Base-by-base conservation (phyloP, 2,113 vertebrate genomes). In the Accipiter virgatus region DNA sequence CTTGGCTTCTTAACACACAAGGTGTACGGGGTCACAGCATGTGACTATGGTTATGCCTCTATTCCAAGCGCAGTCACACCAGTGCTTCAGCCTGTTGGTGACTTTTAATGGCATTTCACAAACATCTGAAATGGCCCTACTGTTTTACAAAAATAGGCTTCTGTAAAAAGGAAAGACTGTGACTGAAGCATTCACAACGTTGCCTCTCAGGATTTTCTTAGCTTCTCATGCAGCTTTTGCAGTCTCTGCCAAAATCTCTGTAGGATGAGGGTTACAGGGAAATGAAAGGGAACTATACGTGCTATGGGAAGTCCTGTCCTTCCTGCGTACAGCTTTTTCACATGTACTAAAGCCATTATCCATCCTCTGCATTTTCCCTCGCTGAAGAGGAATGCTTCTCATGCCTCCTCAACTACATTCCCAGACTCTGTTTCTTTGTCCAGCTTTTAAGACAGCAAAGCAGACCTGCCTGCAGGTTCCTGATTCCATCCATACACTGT, bases 21-120 rank as follows among this genome's bases (percentile, higher is more conserved):
- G 13, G 2, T 1, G 2, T 67, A 13, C 18, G 18, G 22, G 18
- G 9, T 73, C 29, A 34, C 42, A 45, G n/a, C 0, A 0, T 27
- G 14, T 61, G 36, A n/a, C 34, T 66, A 17, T n/a, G 19, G 1
- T 40, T 72, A 15, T 34, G 18, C 43, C 31, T 58, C 31, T 55
- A 22, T 74, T 82, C 23, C 50, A 74, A 34, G 11, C 0, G 0
- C 55, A 43, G 16, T 50, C 23, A 12, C 40, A 56, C 3, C 26
- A 52, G 23, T 20, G 19, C 23, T 79, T 38, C 18, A 82, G 15
- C 17, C 66, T 70, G 5, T 53, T 63, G 13, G 22, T 81, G 40
- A 79, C 18, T 82, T 92, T 93, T 36, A 38, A 4, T 22, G 55
- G 15, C 13, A 14, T 66, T 78, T 93, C 61, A 90, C 26, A 71